Evolutionary conservation across 2,113 vertebrate species (phyloP).

Genomic region (Sardina pilchardus): DNA sequence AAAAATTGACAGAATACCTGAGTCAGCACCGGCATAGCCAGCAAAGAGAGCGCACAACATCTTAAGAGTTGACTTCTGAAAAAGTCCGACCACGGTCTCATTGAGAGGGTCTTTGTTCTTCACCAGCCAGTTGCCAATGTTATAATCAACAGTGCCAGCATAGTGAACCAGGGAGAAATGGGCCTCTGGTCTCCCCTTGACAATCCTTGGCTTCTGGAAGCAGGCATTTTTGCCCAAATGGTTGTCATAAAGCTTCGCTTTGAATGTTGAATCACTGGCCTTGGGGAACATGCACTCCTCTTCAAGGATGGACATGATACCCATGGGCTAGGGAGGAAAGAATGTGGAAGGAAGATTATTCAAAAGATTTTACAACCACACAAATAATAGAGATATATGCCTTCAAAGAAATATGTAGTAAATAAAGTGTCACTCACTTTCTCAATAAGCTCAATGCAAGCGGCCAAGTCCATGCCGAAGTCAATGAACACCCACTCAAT

Average conservation of each 20-base stretch:
- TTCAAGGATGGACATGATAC: constrained; percentile 68
- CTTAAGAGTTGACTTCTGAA: constrained; percentile 77
- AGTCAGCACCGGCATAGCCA: constrained; percentile 67
- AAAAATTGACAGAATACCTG: constrained; percentile 61
- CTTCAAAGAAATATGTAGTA: too few relatives aligned
- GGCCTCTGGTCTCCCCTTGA: constrained; percentile 66
- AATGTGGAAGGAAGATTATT: too few relatives aligned
- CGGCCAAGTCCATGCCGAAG: constrained; percentile 82
- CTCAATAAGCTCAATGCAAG: constrained; percentile 62
- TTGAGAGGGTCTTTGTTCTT: constrained; percentile 76
- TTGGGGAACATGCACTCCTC: constrained; percentile 74
- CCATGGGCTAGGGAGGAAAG: constrained; percentile 59
- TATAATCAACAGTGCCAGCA: constrained; percentile 67
- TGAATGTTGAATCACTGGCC: constrained; percentile 63
- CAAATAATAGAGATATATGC: too few relatives aligned
- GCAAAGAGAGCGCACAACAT: constrained; percentile 68
- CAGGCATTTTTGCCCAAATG: constrained; percentile 43
- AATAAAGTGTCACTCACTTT: background rate
- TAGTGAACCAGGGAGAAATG: constrained; percentile 66
- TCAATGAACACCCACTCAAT: constrained; percentile 86
- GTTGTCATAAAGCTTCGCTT: constrained; percentile 47
- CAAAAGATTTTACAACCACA: too few relatives aligned
- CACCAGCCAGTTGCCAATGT: constrained; percentile 68
- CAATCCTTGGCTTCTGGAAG: constrained; percentile 52
- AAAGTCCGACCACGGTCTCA: constrained; percentile 68